Percentiles rank a stretch among this genome's conserved stretches.
These are phyloP conservation scores for Microctonus brassicae DNA, from an alignment of 2,888 invertebrate species.

Conservation along the genomic window DNA sequence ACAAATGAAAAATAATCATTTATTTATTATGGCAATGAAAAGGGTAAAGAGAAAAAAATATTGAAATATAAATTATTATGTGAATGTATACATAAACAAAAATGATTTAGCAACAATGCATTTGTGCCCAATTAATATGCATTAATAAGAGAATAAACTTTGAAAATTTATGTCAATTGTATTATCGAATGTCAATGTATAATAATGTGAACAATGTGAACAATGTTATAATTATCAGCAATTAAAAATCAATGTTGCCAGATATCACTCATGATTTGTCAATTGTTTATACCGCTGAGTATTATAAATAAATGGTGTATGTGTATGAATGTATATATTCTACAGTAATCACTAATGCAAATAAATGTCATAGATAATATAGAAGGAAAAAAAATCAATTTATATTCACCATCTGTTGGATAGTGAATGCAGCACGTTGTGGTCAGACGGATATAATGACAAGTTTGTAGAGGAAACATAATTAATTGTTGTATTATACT, in stretches of 20 bases:
- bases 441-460: neutral
- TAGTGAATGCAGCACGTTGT: neutral
- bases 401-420: neutral
- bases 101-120: neutral
- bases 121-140: neutral
- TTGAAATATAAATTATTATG: neutral
- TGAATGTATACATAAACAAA: neutral
- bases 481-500: neutral
- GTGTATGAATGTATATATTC: neutral
- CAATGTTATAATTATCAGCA: constrained; percentile 37
- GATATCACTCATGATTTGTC: neutral
- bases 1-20: neutral
- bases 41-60: neutral
- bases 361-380: neutral
- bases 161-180: constrained; percentile 1
- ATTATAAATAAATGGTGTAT: neutral
- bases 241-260: constrained; percentile 41
- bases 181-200: constrained; percentile 23
- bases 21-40: constrained; percentile 1
- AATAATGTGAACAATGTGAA: constrained; percentile 33
- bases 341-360: neutral
- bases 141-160: constrained; percentile 26
- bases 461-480: neutral
- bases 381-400: neutral
- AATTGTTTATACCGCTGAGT: neutral